phyloP scores from a whole-genome alignment of 2,113 vertebrate species.

The Brachypteracias leptosomus region DNA sequence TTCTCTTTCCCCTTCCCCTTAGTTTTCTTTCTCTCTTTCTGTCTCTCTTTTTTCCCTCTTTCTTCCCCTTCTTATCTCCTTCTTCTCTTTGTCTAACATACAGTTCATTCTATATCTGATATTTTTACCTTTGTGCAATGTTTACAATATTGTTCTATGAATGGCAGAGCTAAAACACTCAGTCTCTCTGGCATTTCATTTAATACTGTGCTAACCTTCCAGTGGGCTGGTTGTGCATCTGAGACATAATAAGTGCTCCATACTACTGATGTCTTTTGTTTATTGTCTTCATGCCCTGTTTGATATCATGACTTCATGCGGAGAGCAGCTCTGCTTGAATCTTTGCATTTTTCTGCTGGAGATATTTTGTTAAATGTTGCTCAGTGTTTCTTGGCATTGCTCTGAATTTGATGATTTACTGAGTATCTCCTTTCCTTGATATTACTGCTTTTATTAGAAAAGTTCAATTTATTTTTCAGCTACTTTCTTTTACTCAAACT shows the following conservation, averaged over 20 bases:
- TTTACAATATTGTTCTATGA: background rate
- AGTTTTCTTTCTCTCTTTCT: background rate
- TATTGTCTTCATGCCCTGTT: background rate
- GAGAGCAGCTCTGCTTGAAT: background rate
- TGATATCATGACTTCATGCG: background rate
- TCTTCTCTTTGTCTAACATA: background rate
- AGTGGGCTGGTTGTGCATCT: background rate
- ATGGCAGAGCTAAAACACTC: background rate
- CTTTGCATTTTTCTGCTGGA: constrained; percentile 7
- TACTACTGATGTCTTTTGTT: background rate
- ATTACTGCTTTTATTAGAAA: background rate
- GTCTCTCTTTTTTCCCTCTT: background rate
- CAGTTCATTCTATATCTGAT: background rate
- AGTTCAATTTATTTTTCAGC: background rate
- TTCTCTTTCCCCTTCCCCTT: no score
- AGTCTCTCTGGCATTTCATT: background rate
- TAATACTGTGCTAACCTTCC: background rate
- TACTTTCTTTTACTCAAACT: background rate
- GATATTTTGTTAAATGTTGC: constrained; percentile 20
- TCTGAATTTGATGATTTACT: constrained; percentile 22
- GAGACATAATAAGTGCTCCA: background rate
- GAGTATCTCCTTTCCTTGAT: background rate
- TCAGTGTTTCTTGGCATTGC: background rate
- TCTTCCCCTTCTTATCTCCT: background rate
- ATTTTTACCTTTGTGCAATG: background rate